Evolutionary conservation across 2,113 vertebrate genomes (phyloP).

Genomic region (Urocynchramus pylzowi): DNA sequence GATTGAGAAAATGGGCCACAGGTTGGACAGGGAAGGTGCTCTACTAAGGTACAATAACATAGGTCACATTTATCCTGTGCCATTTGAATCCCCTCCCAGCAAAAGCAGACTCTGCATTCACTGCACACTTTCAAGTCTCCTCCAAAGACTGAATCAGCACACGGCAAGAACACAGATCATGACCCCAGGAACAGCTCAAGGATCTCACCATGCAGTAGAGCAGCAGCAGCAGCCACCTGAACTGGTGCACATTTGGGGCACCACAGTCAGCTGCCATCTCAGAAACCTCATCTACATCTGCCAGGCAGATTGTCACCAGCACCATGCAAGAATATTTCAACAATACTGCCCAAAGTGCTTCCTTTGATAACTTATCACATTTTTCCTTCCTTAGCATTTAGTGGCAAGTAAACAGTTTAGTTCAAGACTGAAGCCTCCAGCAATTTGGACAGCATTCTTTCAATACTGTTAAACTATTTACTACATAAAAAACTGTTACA

Average conservation of each 20-base stretch:
- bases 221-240: neutral
- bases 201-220: rapidly evolving
- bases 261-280: neutral
- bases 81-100: neutral
- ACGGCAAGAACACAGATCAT: rapidly evolving
- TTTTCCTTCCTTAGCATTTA: neutral
- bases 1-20: neutral
- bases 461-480: neutral
- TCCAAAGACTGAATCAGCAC: neutral
- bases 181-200: neutral
- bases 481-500: neutral
- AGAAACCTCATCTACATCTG: neutral
- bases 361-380: neutral
- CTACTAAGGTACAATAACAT: rapidly evolving
- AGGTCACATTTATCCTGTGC: neutral
- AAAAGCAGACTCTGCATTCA: neutral
- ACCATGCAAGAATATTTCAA: neutral
- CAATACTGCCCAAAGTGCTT: neutral
- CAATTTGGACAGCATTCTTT: neutral
- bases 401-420: neutral
- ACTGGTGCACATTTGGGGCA: neutral
- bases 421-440: neutral
- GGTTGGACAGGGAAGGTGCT: neutral
- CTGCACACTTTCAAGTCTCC: neutral
- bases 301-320: neutral